Evolutionary conservation across 2,888 invertebrate genomes (phyloP), one percentile per base, ranked within the genome.

Genomic region (Noctua pronuba): DNA sequence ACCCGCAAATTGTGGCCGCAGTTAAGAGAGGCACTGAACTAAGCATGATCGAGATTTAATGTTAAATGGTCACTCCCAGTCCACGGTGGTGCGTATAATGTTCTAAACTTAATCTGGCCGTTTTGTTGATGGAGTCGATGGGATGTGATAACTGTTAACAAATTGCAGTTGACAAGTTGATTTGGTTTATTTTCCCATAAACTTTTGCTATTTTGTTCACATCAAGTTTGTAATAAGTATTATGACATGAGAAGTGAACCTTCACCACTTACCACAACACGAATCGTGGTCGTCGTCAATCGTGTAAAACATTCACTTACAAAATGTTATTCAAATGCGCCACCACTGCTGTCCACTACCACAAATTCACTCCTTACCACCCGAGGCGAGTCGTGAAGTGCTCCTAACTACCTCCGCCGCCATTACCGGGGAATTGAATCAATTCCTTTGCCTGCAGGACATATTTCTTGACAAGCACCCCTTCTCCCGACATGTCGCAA

Each of bases 381-480:
- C 46, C 13, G 35, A 31, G 60, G 67, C 67, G 66, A 66, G 71
- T 83, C 72, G 83, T 86, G 84, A 84, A 84, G 84, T 75, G 72
- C 69, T 38, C 79, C 84, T 77, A 85, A 86, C 85, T 86, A 84
- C 84, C 80, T 80, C 76, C 75, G 41, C 74, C 76, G 69, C 85
- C 69, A 85, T 86, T 85, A 86, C 75, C 64, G 68, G 73, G 78
- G 76, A 87, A 88, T 87, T 88, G 86, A 87, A 86, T 87, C 88
- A 84, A 77, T 88, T 86, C 86, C 76, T 80, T 58, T 84, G 84
- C 64, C 84, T 80, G n/a, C 64, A 76, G 84, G 80, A 80, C 84
- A 85, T 86, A 85, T 85, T 84, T 85, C 87, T 85, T 84, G 77
- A 80, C 80, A 80, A 80, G 80, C 68, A 75, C 80, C 84, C 74